These are phyloP conservation scores for Rhegmatorhina hoffmannsi DNA, from an alignment of 2,113 vertebrate species.

Conservation along the genomic window DNA sequence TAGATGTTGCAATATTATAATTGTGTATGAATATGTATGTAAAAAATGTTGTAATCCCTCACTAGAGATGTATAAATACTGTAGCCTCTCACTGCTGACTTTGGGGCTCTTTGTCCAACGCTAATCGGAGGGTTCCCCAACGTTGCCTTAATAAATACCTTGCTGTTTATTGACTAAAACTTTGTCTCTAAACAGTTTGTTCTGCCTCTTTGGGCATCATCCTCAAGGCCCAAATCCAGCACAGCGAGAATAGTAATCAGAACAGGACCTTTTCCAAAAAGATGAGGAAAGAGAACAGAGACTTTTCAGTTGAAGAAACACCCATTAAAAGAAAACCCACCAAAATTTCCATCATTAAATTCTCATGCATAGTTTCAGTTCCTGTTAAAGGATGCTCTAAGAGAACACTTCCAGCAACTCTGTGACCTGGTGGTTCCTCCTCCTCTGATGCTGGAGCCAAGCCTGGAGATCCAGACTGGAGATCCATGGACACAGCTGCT, in stretches of 20 bases:
- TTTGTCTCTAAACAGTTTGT: too few species aligned
- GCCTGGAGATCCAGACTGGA: background rate
- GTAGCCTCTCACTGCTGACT: too few species aligned
- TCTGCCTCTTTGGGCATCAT: too few species aligned
- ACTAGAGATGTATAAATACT: too few species aligned
- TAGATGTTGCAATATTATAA: too few species aligned
- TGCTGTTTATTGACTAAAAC: too few species aligned
- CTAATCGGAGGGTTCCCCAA: too few species aligned
- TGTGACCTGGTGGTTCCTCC: background rate
- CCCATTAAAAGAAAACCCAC: background rate
- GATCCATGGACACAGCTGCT: background rate
- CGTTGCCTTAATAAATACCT: too few species aligned
- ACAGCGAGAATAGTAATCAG: background rate
- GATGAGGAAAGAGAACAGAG: background rate
- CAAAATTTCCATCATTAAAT: background rate
- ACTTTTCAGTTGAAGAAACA: background rate
- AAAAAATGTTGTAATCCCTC: too few species aligned
- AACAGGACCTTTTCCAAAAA: background rate
- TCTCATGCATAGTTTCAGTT: background rate
- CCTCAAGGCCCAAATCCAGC: background rate
- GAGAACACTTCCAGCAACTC: background rate
- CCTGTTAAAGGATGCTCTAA: background rate
- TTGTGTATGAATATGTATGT: too few species aligned
- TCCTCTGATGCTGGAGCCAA: background rate
- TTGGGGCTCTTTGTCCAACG: too few species aligned